These are phyloP conservation scores for Cheilosia impressa DNA, from an alignment of 2,888 invertebrate genomes.

Conservation along the genomic window DNA sequence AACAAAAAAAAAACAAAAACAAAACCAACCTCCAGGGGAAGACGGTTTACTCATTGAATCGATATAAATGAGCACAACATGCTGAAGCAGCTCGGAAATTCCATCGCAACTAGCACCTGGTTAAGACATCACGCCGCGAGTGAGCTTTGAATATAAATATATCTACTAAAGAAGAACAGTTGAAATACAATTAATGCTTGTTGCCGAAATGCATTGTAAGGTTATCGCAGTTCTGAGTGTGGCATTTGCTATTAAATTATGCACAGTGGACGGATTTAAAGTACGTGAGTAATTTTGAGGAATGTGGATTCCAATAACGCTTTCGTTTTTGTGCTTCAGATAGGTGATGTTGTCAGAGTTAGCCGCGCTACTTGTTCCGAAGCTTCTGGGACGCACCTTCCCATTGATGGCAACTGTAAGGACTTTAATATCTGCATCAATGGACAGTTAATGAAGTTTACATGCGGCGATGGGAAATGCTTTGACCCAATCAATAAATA, in stretches of 20 bases:
- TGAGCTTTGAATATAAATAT: too few species aligned
- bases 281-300: not conserved
- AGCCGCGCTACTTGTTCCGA: not conserved
- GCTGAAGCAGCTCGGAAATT: not conserved
- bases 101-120: not conserved
- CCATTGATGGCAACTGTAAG: constrained; percentile 55
- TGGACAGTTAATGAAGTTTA: constrained; percentile 55
- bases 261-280: not conserved
- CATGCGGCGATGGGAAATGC: constrained; percentile 74
- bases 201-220: not conserved
- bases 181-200: not conserved
- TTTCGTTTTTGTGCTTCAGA: not conserved
- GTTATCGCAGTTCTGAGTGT: not conserved
- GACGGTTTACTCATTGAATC: not conserved
- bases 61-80: not conserved
- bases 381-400: not conserved
- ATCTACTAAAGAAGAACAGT: not conserved
- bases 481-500: constrained; percentile 62
- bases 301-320: not conserved
- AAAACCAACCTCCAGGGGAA: not conserved
- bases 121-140: not conserved
- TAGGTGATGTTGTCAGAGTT: not conserved
- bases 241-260: not conserved
- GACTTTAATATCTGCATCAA: constrained; percentile 68
- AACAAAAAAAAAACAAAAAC: not conserved